A percentile compares a stretch with the other conserved stretches of the same genome.
These are phyloP conservation scores for Nematolebias whitei DNA, from an alignment of 2,113 vertebrate genomes.

Conservation along the genomic window DNA sequence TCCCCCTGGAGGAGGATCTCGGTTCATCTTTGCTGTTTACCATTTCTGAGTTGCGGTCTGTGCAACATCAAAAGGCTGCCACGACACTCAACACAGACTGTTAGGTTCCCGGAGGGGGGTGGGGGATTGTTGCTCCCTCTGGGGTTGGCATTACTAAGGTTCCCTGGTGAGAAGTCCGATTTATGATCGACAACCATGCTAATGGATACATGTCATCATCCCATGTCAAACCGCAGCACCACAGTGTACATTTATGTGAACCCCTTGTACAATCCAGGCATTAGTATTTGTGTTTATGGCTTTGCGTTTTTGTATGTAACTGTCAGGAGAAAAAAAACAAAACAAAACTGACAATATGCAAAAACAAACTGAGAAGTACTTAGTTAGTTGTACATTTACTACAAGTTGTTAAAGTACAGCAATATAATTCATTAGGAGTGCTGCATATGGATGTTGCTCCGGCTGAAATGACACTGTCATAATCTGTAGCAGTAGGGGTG, in stretches of 20 bases:
- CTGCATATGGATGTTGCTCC: slow-evolving; percentile 27
- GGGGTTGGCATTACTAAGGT: slow-evolving; percentile 66
- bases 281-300: slow-evolving; percentile 22
- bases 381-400: background rate
- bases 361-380: slow-evolving; percentile 1
- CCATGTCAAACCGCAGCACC: slow-evolving; percentile 28
- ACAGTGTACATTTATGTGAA: slow-evolving; percentile 45
- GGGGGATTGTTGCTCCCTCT: slow-evolving; percentile 44
- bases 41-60: slow-evolving; percentile 70
- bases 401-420: slow-evolving; percentile 11
- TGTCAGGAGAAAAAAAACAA: slow-evolving; percentile 1
- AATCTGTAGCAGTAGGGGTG: slow-evolving; percentile 47
- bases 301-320: slow-evolving; percentile 2
- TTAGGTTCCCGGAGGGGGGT: slow-evolving; percentile 56
- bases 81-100: slow-evolving; percentile 75
- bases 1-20: slow-evolving; percentile 76
- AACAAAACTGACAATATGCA: background rate
- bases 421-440: slow-evolving; percentile 30
- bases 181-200: slow-evolving; percentile 67
- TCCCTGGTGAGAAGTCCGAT: slow-evolving; percentile 64
- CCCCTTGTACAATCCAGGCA: slow-evolving; percentile 26
- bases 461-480: slow-evolving; percentile 61
- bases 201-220: slow-evolving; percentile 58
- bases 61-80: slow-evolving; percentile 79
- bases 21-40: slow-evolving; percentile 79